A percentile compares a stretch with the other conserved stretches of the same genome.
phyloP scores from a whole-genome alignment of 2,113 vertebrate species.

The Brevimyrus niger region DNA sequence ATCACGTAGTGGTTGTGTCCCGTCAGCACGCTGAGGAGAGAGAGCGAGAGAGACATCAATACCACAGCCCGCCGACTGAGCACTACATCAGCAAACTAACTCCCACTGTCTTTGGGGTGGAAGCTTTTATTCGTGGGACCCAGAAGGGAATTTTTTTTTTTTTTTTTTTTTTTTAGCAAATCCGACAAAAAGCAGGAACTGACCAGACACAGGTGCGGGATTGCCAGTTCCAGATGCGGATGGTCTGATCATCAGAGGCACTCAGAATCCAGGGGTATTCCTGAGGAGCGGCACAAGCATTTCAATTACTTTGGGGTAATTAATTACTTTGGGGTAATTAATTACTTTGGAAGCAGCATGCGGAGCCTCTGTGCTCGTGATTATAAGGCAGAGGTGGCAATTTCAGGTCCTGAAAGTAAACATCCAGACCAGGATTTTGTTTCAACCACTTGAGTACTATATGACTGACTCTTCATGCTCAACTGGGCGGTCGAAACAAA shows the following conservation, averaged over 20 bases:
- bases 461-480: too few species aligned
- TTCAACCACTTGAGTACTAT: too few species aligned
- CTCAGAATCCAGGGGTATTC: conserved; percentile 97
- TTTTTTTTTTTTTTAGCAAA: neutral
- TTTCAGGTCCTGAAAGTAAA: too few species aligned
- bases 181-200: conserved; percentile 27
- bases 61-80: neutral
- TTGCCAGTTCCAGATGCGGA: conserved; percentile 98
- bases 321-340: too few species aligned
- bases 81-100: neutral
- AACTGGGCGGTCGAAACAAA: too few species aligned
- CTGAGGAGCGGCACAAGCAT: conserved; percentile 41
- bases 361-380: neutral
- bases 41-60: neutral
- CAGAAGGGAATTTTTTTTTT: neutral
- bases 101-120: neutral
- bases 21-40: conserved; percentile 73
- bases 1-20: conserved; percentile 98
- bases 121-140: neutral
- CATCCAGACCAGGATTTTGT: too few species aligned
- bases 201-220: conserved; percentile 94
- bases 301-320: neutral
- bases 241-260: conserved; percentile 93
- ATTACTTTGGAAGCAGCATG: neutral
- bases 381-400: neutral